Base-by-base conservation (phyloP, 1,140 invertebrate species). In the Nixonia krombeini region DNA sequence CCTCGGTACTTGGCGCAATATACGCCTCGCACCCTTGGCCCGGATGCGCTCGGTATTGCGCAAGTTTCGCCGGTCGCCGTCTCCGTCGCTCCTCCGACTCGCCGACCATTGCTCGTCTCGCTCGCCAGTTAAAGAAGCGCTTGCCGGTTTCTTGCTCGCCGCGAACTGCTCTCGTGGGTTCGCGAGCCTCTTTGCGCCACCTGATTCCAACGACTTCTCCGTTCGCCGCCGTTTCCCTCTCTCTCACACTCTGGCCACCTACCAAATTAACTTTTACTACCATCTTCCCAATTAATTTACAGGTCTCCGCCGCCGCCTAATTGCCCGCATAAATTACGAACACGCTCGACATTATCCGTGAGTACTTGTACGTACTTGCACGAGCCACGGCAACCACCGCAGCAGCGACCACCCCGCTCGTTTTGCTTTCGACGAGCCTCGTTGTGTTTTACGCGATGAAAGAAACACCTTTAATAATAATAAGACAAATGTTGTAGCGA, bases 261-360 rank as follows among this genome's bases (percentile, higher is more conserved):
- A 79, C 73, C 69, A 81, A 83, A 82, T 83, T 83, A 83, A 83
- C 80, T 82, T 81, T 83, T 81, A 82, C 80, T 78, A 78, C 73
- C 78, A 69, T 77, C 79, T 78, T 80, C 73, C 78, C 78, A 80
- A 83, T 83, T 83, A 83, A 83, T 83, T 83, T 81, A 75, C 76
- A 81, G 69, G 70, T 70, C 64, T 58, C 42, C 53, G 58, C 61
- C 56, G 68, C 64, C 69, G 47, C 68, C 71, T 82, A 83, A 83
- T 83, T 81, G 73, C 77, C 55, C 65, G 74, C 73, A 79, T 82
- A 81, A 83, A 81, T 83, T 79, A 82, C 73, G 45, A 67, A 58
- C 45, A 68, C 57, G 65, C n/a, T n/a, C n/a, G n/a, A n/a, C n/a
- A n/a, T n/a, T n/a, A n/a, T 55, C 37, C 31, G 46, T n/a, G 31